Evolutionary conservation across 2,888 invertebrate genomes (phyloP).

Genomic region (Pyrrhosoma nymphula): DNA sequence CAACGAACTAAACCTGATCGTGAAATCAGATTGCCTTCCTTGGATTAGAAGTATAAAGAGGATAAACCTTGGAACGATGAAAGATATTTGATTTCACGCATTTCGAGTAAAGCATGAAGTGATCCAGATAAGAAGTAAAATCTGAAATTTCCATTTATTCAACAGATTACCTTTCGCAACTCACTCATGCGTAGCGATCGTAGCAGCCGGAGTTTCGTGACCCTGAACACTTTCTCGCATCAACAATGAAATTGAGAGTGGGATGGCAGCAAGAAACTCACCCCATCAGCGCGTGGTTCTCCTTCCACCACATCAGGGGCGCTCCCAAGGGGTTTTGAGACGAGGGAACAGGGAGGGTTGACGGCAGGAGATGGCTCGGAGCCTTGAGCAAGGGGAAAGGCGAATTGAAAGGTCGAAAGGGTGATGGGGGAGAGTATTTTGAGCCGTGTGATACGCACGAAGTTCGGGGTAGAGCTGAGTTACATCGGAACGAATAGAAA

Average conservation of each 20-base stretch:
- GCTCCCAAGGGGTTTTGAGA: neutral
- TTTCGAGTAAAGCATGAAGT: too few relatives aligned
- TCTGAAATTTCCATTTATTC: too few relatives aligned
- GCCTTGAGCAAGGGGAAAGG: neutral
- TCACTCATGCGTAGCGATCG: too few relatives aligned
- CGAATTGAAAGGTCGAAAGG: neutral
- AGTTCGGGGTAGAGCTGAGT: neutral
- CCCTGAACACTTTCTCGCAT: neutral
- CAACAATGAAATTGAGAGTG: neutral
- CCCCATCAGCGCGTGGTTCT: neutral
- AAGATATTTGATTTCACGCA: too few relatives aligned
- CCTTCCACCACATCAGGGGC: neutral
- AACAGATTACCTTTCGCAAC: too few relatives aligned
- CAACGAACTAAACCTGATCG: too few relatives aligned
- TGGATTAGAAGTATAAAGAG: too few relatives aligned
- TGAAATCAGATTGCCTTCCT: too few relatives aligned
- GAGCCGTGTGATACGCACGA: neutral
- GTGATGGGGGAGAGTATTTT: neutral
- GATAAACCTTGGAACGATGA: too few relatives aligned
- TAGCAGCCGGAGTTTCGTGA: neutral
- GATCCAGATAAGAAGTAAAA: too few relatives aligned
- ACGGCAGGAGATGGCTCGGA: neutral
- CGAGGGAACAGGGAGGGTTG: neutral
- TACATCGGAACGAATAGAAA: too few relatives aligned
- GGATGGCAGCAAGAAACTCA: neutral